Percentiles rank a stretch among this genome's conserved stretches.
Evolutionary conservation across 2,888 invertebrate genomes (phyloP).

Genomic region (Apotomis capreana): DNA sequence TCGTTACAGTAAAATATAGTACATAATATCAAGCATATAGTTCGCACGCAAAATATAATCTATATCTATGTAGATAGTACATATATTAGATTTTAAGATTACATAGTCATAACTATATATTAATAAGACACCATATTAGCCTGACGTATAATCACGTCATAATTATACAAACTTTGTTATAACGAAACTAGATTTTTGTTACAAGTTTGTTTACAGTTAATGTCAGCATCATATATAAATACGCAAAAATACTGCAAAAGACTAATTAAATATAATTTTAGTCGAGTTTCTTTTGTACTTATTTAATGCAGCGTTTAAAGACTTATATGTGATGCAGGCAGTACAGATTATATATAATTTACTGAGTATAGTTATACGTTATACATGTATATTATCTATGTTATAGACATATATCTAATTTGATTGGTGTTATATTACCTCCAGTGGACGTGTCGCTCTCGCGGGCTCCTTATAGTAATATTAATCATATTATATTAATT

Average conservation of each 20-base stretch:
- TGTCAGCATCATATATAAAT: neutral
- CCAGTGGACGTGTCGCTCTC: slow-evolving; percentile 78
- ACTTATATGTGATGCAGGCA: neutral
- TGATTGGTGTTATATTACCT: slow-evolving; percentile 80
- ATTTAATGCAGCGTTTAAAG: neutral
- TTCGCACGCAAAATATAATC: slow-evolving; percentile 18
- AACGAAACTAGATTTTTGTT: slow-evolving; percentile 25
- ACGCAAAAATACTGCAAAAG: slow-evolving; percentile 4
- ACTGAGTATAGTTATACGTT: slow-evolving; percentile 27
- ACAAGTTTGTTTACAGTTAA: slow-evolving; percentile 37
- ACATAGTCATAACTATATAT: slow-evolving; percentile 45
- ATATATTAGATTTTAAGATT: slow-evolving; percentile 44
- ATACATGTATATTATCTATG: slow-evolving; percentile 38
- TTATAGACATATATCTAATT: slow-evolving; percentile 54
- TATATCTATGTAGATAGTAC: slow-evolving; percentile 17
- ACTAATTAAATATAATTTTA: neutral
- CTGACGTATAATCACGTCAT: slow-evolving; percentile 48
- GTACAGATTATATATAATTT: slow-evolving; percentile 1
- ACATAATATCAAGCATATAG: slow-evolving; percentile 33
- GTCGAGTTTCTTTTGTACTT: neutral
- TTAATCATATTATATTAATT: slow-evolving; percentile 37
- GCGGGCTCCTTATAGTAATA: slow-evolving; percentile 59
- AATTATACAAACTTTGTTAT: slow-evolving; percentile 42
- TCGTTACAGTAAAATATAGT: slow-evolving; percentile 2
- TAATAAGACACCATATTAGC: slow-evolving; percentile 68